Conservation (phyloP, 2,797 vertebrate species). For the Euthynnus affinis region DNA sequence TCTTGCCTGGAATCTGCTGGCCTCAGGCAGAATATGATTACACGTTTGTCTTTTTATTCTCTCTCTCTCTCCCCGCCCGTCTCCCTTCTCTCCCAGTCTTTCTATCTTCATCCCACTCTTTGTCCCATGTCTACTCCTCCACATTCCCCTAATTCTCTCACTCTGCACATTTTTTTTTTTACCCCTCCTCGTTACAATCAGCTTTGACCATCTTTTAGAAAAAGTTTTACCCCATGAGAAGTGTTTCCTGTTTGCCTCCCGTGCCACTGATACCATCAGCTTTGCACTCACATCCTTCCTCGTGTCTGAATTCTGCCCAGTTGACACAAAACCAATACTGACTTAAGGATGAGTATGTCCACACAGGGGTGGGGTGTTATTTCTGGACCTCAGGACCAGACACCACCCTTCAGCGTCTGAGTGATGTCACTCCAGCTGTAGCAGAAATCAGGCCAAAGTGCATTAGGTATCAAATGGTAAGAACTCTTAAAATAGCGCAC, state of each 20-base stretch:
- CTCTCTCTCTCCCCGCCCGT: background rate
- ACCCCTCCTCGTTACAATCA: slow-evolving; percentile 30
- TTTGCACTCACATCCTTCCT: slow-evolving; percentile 65
- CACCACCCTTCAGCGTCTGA: slow-evolving; percentile 52
- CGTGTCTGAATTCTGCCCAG: slow-evolving; percentile 48
- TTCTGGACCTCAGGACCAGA: slow-evolving; percentile 61
- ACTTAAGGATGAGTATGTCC: slow-evolving; percentile 59
- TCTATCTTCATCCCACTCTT: slow-evolving; percentile 28
- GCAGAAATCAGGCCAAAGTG: slow-evolving; percentile 66
- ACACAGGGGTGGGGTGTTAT: slow-evolving; percentile 56
- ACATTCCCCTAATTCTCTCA: slow-evolving; percentile 12
- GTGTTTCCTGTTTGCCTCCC: slow-evolving; percentile 80
- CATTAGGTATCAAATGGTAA: slow-evolving; percentile 66
- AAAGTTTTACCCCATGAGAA: slow-evolving; percentile 63
- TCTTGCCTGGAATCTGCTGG: slow-evolving; percentile 59
- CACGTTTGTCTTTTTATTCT: slow-evolving; percentile 26
- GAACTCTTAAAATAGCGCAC: slow-evolving; percentile 66
- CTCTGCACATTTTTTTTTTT: background rate
- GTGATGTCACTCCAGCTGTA: slow-evolving; percentile 70
- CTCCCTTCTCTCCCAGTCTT: slow-evolving; percentile 16
- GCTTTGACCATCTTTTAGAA: slow-evolving; percentile 39
- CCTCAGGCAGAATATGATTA: slow-evolving; percentile 54
- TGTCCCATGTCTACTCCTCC: slow-evolving; percentile 38
- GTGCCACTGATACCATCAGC: slow-evolving; percentile 74
- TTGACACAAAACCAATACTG: slow-evolving; percentile 56